These are phyloP conservation scores for Arrhamphus sclerolepis DNA, from an alignment of 2,797 vertebrate genomes.

Conservation along the genomic window DNA sequence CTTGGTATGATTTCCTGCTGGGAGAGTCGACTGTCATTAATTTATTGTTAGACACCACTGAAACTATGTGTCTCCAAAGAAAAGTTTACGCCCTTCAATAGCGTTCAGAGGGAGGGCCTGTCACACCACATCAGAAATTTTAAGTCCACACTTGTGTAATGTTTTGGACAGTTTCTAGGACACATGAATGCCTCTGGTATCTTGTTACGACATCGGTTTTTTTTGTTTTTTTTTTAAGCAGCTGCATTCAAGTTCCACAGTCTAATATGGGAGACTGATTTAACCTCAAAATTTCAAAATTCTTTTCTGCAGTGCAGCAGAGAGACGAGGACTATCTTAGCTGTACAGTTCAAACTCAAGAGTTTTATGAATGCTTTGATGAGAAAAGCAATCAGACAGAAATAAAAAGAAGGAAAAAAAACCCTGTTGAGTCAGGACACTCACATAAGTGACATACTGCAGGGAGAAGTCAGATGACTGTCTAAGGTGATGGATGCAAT, in stretches of 20 bases:
- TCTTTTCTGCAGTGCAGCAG: neutral
- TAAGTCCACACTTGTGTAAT: constrained; percentile 65
- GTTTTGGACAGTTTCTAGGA: constrained; percentile 59
- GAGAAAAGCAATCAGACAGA: constrained; percentile 12
- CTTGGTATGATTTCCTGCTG: constrained; percentile 54
- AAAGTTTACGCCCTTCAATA: constrained; percentile 62
- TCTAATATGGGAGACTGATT: constrained; percentile 26
- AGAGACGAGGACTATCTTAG: neutral
- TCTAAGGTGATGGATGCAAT: constrained; percentile 53
- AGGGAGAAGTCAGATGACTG: constrained; percentile 75
- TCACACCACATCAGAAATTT: constrained; percentile 61
- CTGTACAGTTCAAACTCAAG: constrained; percentile 6
- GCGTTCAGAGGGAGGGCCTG: constrained; percentile 54
- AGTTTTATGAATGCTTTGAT: constrained; percentile 12
- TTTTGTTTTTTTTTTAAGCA: constrained; percentile 20
- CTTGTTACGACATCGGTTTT: constrained; percentile 40
- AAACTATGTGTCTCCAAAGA: constrained; percentile 59
- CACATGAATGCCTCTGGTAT: constrained; percentile 50
- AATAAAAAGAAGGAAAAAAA: constrained; percentile 14
- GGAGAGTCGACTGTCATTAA: constrained; percentile 57
- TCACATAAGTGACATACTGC: constrained; percentile 64
- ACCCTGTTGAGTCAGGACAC: constrained; percentile 69
- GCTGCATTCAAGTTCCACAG: constrained; percentile 16
- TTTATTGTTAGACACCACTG: constrained; percentile 62
- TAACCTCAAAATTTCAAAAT: constrained; percentile 5